These are phyloP conservation scores for Scaptomyza reducta DNA, from an alignment of 2,888 invertebrate species.

Conservation along the genomic window DNA sequence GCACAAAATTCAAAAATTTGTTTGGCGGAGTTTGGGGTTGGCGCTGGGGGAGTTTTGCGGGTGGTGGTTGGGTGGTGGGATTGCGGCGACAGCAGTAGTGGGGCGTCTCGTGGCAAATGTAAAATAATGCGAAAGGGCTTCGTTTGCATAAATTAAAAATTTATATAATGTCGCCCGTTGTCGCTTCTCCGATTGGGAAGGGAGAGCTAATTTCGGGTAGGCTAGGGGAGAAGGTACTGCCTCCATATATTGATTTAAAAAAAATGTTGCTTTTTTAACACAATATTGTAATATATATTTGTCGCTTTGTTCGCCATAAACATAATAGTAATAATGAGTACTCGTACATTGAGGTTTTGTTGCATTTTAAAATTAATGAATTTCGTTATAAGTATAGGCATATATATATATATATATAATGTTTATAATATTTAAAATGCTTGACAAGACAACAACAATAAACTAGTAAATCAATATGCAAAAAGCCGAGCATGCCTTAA, in stretches of 20 bases:
- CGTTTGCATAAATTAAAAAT: conserved; percentile 81
- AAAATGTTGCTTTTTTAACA: conserved; percentile 62
- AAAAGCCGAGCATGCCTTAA: conserved; percentile 51
- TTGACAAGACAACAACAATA: conserved; percentile 71
- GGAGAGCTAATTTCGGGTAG: conserved; percentile 36
- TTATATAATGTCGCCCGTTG: conserved; percentile 72
- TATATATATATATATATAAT: conserved; percentile 39
- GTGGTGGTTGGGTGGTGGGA: conserved; percentile 19
- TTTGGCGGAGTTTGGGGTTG: conserved; percentile 38
- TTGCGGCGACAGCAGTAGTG: conserved; percentile 68
- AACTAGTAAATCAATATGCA: conserved; percentile 65
- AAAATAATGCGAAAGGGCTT: conserved; percentile 81
- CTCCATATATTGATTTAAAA: conserved; percentile 44
- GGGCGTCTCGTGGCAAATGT: conserved; percentile 77
- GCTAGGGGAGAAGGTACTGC: neutral
- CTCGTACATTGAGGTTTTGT: conserved; percentile 54
- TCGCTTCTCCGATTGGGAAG: conserved; percentile 24
- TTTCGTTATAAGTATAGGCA: conserved; percentile 43
- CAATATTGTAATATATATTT: conserved; percentile 80
- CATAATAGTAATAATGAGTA: conserved; percentile 63
- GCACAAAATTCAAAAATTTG: conserved; percentile 53
- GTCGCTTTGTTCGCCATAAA: conserved; percentile 56
- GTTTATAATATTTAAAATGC: conserved; percentile 54
- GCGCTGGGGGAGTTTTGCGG: conserved; percentile 24
- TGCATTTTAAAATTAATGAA: conserved; percentile 54